Evolutionary conservation across 2,888 invertebrate species (phyloP), one percentile per base, ranked within the genome.

Genomic region (Nymphalis urticae): DNA sequence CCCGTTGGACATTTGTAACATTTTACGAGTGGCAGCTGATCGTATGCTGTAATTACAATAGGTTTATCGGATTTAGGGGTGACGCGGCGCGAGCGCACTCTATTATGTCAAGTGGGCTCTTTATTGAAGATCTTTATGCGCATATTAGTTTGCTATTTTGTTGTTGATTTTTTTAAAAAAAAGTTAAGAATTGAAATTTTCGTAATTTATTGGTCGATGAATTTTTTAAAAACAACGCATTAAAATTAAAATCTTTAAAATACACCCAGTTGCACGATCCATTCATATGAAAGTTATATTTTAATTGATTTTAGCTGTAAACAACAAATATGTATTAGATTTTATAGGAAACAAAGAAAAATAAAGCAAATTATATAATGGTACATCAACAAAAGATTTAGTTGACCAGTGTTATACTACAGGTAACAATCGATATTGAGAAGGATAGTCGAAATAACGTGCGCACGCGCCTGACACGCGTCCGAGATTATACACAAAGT

Each of bases 31-130:
- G 80, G 83, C 89, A 88, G 87, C 89, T 87, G 89, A 88, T 85
- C 77, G 74, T 77, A 76, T 69, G 72, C 71, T 72, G 77, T 80
- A 81, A 82, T 81, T 81, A 88, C 88, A 91, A 89, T 87, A 74
- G 87, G 82, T 75, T 88, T 87, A 87, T 78, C 73, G 83, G 86
- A 85, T 85, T 85, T 82, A 77, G 74, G 71, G 70, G 73, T 65
- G 72, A 3, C 16, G 56, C 79, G 77, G 80, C 80, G 83, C 82
- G 82, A 80, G 75, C 73, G 84, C 83, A 82, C 87, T 89, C 87
- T 80, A 90, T 91, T 90, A 90, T 87, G 84, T 87, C 82, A 85
- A 90, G 90, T 80, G 82, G 83, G 80, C 80, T 82, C 86, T 86
- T 83, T 79, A 81, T 78, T 78, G 76, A 69, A 77, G 81, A 85